Evolutionary conservation across 2,888 invertebrate species (phyloP).

Genomic region (Drosophila koepferae): DNA sequence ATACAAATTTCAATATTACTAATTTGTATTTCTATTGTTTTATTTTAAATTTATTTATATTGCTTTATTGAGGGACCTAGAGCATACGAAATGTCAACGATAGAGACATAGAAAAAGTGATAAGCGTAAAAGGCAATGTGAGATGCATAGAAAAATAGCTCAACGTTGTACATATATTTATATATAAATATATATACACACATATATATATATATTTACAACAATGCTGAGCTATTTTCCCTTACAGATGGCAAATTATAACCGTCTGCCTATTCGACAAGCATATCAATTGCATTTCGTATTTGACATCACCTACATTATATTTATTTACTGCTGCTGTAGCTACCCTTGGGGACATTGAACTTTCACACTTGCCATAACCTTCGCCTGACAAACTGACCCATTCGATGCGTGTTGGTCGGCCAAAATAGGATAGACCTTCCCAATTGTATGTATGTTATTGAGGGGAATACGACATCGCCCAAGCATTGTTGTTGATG

Average conservation of each 20-base stretch:
- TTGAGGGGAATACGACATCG: constrained; percentile 28
- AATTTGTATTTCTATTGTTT: neutral
- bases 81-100: constrained; percentile 19
- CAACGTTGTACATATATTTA: too few relatives aligned
- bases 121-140: constrained; percentile 41
- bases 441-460: constrained; percentile 69
- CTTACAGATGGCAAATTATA: constrained; percentile 64
- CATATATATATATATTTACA: too few relatives aligned
- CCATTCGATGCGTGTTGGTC: constrained; percentile 33
- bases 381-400: constrained; percentile 51
- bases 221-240: constrained; percentile 17
- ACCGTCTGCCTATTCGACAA: constrained; percentile 68
- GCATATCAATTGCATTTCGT: constrained; percentile 70
- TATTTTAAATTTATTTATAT: neutral
- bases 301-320: constrained; percentile 32
- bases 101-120: constrained; percentile 44
- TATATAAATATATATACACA: neutral
- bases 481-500: constrained; percentile 38
- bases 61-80: neutral
- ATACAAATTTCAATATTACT: neutral
- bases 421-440: constrained; percentile 24
- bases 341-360: constrained; percentile 36
- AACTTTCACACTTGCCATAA: constrained; percentile 37
- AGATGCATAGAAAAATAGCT: too few relatives aligned
- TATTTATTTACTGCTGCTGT: constrained; percentile 47